A percentile compares a stretch with the other conserved stretches of the same genome.
phyloP scores from a whole-genome alignment of 2,797 vertebrate species.

The Arctocebus calabarensis region DNA sequence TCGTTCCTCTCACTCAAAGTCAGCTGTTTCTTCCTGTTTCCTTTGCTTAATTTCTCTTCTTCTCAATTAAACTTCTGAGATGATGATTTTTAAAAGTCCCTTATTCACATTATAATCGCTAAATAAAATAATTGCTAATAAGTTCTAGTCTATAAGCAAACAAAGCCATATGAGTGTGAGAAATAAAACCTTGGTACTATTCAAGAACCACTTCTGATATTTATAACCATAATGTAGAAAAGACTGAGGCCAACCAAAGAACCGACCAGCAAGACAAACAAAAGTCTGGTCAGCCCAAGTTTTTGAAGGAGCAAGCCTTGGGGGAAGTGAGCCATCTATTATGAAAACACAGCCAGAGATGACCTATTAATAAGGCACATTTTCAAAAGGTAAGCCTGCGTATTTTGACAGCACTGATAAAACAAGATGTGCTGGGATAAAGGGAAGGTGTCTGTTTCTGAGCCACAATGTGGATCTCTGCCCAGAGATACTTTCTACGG shows the following conservation, averaged over 20 bases:
- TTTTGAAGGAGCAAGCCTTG: neutral
- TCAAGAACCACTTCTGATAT: neutral
- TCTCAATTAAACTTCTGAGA: neutral
- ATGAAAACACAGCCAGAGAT: neutral
- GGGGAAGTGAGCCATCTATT: neutral
- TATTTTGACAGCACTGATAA: neutral
- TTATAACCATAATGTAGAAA: neutral
- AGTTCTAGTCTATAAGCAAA: neutral
- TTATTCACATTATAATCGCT: neutral
- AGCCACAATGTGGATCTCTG: neutral
- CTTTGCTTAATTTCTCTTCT: slow-evolving; percentile 22
- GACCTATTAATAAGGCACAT: neutral
- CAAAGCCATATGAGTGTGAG: neutral
- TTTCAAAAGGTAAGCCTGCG: neutral
- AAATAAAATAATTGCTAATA: neutral
- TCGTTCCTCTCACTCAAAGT: neutral
- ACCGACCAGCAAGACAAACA: neutral
- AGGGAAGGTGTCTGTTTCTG: neutral
- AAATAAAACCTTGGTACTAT: neutral
- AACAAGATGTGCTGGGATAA: neutral
- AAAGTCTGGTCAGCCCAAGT: neutral
- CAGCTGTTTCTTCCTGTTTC: neutral
- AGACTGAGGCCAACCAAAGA: neutral
- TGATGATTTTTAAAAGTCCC: neutral
- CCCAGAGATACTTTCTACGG: neutral